A percentile compares a stretch with the other conserved stretches of the same genome.
Evolutionary conservation across 2,113 vertebrate genomes (phyloP).

Genomic region (Hassar affinis): DNA sequence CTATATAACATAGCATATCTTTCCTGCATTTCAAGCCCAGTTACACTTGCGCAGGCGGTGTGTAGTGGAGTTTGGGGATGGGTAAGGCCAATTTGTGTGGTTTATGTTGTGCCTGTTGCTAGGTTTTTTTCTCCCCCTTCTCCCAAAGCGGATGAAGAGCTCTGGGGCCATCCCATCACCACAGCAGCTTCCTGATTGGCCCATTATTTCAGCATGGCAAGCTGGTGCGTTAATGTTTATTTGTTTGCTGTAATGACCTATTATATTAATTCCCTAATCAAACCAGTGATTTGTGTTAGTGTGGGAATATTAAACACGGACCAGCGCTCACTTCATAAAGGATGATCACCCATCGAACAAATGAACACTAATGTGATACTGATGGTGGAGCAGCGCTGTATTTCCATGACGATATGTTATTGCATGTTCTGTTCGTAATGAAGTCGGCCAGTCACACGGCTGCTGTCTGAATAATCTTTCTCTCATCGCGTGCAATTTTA

Average conservation of each 20-base stretch:
- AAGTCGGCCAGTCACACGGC: not conserved
- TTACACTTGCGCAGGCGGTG: not conserved
- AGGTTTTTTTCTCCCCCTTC: not conserved
- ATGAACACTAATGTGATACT: constrained; percentile 41
- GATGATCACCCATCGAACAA: constrained; percentile 35
- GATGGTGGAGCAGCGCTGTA: constrained; percentile 12
- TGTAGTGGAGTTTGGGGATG: not conserved
- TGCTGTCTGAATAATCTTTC: constrained; percentile 1
- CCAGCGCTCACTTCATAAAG: constrained; percentile 30
- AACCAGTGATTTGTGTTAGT: constrained; percentile 51
- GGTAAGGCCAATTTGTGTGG: not conserved
- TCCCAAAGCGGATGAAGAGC: not conserved
- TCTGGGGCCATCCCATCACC: constrained; percentile 48
- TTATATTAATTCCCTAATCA: constrained; percentile 46
- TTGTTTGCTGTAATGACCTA: constrained; percentile 53
- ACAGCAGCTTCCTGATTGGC: constrained; percentile 13
- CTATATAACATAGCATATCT: too few relatives aligned
- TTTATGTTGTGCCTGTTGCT: constrained; percentile 22
- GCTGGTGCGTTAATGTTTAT: constrained; percentile 52
- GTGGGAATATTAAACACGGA: constrained; percentile 43
- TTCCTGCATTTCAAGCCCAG: too few relatives aligned
- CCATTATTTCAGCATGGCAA: constrained; percentile 37
- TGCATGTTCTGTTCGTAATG: constrained; percentile 5
- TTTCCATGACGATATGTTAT: constrained; percentile 23
- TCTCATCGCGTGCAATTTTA: constrained; percentile 10